Conservation (phyloP, 1,140 invertebrate genomes). For the Drosophila sturtevanti region DNA sequence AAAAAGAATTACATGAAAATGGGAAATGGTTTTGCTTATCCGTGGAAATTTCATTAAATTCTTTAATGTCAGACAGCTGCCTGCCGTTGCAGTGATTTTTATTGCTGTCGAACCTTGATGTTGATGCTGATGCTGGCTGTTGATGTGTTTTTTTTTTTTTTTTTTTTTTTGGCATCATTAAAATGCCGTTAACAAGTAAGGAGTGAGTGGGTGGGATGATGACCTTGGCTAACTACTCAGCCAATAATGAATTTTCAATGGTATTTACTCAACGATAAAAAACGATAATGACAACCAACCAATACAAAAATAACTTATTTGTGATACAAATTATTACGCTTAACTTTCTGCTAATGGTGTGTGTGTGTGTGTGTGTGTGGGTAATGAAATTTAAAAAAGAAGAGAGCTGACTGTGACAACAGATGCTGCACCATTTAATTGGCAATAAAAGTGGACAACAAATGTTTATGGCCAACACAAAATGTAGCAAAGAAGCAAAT, state of each 20-base stretch:
- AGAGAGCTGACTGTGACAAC: slow-evolving; percentile 22
- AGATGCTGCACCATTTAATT: slow-evolving; percentile 71
- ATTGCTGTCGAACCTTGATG: slow-evolving; percentile 31
- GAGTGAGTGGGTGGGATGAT: neutral
- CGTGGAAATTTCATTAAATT: slow-evolving; percentile 56
- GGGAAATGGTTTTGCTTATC: slow-evolving; percentile 13
- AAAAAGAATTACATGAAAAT: slow-evolving; percentile 60
- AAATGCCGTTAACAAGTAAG: slow-evolving; percentile 49
- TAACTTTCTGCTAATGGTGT: slow-evolving; percentile 26
- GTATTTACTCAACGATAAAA: neutral
- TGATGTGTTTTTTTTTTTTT: too few species aligned
- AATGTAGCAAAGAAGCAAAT: neutral
- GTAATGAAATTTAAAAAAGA: slow-evolving; percentile 41
- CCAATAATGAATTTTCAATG: slow-evolving; percentile 38
- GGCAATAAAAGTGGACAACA: slow-evolving; percentile 74
- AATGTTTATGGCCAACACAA: slow-evolving; percentile 35
- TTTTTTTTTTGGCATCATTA: slow-evolving; percentile 53
- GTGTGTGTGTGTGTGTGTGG: slow-evolving; percentile 45
- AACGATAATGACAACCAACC: neutral
- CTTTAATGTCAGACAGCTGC: slow-evolving; percentile 9
- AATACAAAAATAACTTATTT: slow-evolving; percentile 3
- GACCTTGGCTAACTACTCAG: slow-evolving; percentile 7
- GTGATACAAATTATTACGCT: slow-evolving; percentile 5
- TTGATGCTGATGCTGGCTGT: slow-evolving; percentile 25
- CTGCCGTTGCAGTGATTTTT: slow-evolving; percentile 36